These are phyloP conservation scores for Chaetogeoica ovagalla DNA, from an alignment of 2,888 invertebrate genomes.

Conservation along the genomic window DNA sequence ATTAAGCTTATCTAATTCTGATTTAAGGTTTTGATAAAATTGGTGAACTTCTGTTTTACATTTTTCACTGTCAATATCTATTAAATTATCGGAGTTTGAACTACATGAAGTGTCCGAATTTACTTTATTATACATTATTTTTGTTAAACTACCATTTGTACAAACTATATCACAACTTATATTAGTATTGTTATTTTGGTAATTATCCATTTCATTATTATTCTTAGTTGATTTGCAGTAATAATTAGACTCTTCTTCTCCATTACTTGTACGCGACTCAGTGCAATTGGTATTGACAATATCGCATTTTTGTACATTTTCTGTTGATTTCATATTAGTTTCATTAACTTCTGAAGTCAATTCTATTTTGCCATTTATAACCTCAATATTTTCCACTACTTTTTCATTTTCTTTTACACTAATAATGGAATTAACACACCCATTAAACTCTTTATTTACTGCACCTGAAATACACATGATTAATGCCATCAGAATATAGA, in stretches of 20 bases:
- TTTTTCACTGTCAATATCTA: neutral
- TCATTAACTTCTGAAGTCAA: neutral
- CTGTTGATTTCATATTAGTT: neutral
- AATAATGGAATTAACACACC: neutral
- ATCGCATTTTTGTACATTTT: slow-evolving; percentile 16
- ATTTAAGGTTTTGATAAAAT: slow-evolving; percentile 24
- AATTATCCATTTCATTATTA: neutral
- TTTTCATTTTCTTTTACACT: neutral
- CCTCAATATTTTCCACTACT: neutral
- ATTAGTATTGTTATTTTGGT: slow-evolving; percentile 20
- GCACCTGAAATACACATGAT: neutral
- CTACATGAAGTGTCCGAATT: neutral
- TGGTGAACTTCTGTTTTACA: neutral
- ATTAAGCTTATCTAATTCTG: slow-evolving; percentile 11
- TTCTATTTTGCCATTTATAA: neutral
- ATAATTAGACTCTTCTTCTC: neutral
- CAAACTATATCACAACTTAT: slow-evolving; percentile 3
- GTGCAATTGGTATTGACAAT: neutral
- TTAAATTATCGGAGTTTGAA: neutral
- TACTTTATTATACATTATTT: neutral
- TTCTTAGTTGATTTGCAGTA: neutral
- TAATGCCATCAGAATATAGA: neutral
- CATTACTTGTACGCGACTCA: neutral
- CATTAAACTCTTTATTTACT: neutral
- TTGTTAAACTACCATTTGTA: neutral